Percentiles rank a stretch among this genome's conserved stretches.
Conservation (phyloP, 2,888 invertebrate species). For the Synanthedon andrenaeformis region DNA sequence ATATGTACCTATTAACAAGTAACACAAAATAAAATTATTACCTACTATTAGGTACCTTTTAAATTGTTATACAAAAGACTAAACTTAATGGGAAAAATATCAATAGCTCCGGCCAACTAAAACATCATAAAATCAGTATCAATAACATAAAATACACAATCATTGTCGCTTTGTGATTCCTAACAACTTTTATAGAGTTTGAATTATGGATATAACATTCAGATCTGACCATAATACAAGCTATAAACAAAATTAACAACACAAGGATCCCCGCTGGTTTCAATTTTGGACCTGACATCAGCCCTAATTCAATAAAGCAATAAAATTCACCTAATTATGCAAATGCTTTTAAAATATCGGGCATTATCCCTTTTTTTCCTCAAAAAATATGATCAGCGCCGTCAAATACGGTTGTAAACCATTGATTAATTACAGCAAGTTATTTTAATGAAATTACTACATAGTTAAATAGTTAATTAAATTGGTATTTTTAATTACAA, state of each 20-base stretch:
- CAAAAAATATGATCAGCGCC: constrained; percentile 54
- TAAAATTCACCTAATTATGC: constrained; percentile 72
- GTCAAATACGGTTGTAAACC: constrained; percentile 40
- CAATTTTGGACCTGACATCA: constrained; percentile 69
- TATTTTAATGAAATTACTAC: constrained; percentile 38
- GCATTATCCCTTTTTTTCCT: constrained; percentile 51
- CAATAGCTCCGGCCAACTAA: constrained; percentile 11
- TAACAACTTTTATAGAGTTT: constrained; percentile 58
- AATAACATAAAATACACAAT: constrained; percentile 56
- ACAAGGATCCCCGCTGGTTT: constrained; percentile 63
- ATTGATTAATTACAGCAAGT: constrained; percentile 48
- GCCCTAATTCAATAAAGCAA: constrained; percentile 71
- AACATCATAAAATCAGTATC: constrained; percentile 52
- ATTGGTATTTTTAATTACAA: constrained; percentile 35
- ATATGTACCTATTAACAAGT: too few relatives aligned
- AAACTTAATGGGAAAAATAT: neutral
- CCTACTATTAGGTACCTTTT: too few relatives aligned
- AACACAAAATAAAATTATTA: too few relatives aligned
- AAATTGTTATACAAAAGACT: neutral
- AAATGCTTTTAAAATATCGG: constrained; percentile 63
- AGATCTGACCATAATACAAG: constrained; percentile 63
- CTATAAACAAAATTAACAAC: constrained; percentile 72
- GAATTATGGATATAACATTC: constrained; percentile 61
- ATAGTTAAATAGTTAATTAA: constrained; percentile 36
- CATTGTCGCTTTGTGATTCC: constrained; percentile 53